Conservation (phyloP, 2,113 vertebrate species). For the Rostratula benghalensis region DNA sequence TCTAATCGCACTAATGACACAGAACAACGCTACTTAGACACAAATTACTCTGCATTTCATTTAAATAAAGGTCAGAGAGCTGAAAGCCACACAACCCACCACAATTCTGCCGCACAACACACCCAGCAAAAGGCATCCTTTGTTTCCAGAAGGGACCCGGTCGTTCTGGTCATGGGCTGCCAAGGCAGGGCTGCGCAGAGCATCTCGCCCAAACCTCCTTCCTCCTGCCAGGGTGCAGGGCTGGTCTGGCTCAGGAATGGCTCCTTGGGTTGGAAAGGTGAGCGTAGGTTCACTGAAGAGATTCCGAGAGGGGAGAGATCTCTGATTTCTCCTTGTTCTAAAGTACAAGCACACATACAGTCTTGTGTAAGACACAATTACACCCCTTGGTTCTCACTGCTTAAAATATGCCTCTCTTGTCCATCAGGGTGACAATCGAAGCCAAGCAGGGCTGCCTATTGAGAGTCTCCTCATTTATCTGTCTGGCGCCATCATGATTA, state of each 20-base stretch:
- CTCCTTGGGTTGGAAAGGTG: background rate
- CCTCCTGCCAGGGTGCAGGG: background rate
- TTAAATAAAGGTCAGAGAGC: constrained; percentile 42
- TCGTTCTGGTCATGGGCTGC: background rate
- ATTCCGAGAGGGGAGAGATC: background rate
- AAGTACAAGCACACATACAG: background rate
- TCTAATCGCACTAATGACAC: constrained; percentile 43
- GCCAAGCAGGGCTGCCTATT: background rate
- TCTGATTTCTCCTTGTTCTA: background rate
- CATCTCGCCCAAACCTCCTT: background rate
- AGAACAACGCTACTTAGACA: background rate
- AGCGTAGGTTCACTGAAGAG: background rate
- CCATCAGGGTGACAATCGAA: background rate
- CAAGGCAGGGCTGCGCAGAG: background rate
- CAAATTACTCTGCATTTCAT: constrained; percentile 35
- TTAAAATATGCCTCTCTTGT: background rate
- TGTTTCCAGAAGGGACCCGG: background rate
- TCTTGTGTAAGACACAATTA: background rate
- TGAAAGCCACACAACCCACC: background rate
- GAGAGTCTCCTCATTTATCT: background rate
- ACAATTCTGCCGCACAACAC: background rate
- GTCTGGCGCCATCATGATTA: background rate
- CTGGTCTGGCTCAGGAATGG: background rate
- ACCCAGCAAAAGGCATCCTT: background rate
- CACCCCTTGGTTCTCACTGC: background rate